Evolutionary conservation across 2,888 invertebrate species (phyloP), one percentile per base, ranked within the genome.

Genomic region (Agrochola litura): DNA sequence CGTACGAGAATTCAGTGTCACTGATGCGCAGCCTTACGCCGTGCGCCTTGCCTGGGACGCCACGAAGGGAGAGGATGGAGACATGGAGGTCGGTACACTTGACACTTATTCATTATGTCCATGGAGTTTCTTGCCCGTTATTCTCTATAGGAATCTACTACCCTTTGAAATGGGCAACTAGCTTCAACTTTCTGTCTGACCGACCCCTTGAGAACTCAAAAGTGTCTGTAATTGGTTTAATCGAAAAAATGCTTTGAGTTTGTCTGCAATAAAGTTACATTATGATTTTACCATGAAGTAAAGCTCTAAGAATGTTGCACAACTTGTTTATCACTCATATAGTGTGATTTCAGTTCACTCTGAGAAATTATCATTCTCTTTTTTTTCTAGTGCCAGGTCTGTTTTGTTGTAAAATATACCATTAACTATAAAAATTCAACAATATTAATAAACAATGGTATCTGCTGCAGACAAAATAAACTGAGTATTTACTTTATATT

Each of bases 1-100:
- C 92, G 99, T 99, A 81, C 98, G 99, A 76, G 99, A 99, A 89
- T 99, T 99, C 95, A 98, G 98, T 88, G 98, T 99, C 54, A 98
- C 98, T 54, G 99, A 99, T 95, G 98, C 98, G 85, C 99, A 99
- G 95, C 98, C 98, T 76, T 99, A 98, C 96, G 97, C 99, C 9
- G 98, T 99, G 83, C 98, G 98, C 87, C 97, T 99, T 58, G 97
- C 97, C 49, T 99, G 99, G 98, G 98, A 98, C 90, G 98, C 98
- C 60, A 97, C 97, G 63, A 97, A 97, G 68, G 97, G 97, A 63
- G 97, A 97, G 77, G 97, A 97, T 67, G 99, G 98, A 60, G 98
- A 99, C 90, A 98, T 99, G 97, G 99, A 99, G 96, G 99, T 97
- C 75, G n/a, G 64, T 66, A 19, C 37, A 46, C 6, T 12, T n/a